Conservation (phyloP, 2,113 vertebrate species). For the Peromyscus maniculatus region DNA sequence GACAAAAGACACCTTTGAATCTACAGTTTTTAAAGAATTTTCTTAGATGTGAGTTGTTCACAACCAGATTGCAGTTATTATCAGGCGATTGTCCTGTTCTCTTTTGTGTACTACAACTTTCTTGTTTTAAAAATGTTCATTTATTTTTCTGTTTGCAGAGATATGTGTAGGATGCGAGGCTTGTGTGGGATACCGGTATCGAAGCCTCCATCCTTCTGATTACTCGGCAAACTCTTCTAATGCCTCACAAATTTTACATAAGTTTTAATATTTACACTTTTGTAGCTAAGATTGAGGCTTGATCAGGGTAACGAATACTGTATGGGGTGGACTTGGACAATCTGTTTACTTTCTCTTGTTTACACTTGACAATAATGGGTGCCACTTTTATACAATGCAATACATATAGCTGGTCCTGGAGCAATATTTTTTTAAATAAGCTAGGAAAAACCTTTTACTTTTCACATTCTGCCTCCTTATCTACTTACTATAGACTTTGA, state of each 20-base stretch:
- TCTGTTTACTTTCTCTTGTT: not conserved
- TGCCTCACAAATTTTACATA: not conserved
- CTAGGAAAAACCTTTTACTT: not conserved
- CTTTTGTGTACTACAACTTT: not conserved
- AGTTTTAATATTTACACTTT: not conserved
- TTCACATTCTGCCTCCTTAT: constrained; percentile 19
- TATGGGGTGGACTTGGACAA: not conserved
- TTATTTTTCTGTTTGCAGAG: too few species aligned
- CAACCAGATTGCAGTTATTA: not conserved
- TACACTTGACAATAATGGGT: not conserved
- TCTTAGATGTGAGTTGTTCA: not conserved
- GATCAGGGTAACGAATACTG: rapidly evolving
- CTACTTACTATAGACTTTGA: constrained; percentile 59
- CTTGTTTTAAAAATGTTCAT: too few species aligned
- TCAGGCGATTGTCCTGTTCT: not conserved
- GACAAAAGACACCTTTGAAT: not conserved
- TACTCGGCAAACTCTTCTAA: not conserved
- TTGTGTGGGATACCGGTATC: too few species aligned
- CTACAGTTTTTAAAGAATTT: not conserved
- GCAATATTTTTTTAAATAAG: constrained; percentile 45
- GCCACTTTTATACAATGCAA: not conserved
- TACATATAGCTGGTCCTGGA: not conserved
- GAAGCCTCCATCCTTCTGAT: too few species aligned
- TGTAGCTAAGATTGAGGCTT: not conserved
- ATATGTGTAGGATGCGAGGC: not conserved